Evolutionary conservation across 1,140 invertebrate genomes (phyloP).

Genomic region (Drosophila biarmipes): DNA sequence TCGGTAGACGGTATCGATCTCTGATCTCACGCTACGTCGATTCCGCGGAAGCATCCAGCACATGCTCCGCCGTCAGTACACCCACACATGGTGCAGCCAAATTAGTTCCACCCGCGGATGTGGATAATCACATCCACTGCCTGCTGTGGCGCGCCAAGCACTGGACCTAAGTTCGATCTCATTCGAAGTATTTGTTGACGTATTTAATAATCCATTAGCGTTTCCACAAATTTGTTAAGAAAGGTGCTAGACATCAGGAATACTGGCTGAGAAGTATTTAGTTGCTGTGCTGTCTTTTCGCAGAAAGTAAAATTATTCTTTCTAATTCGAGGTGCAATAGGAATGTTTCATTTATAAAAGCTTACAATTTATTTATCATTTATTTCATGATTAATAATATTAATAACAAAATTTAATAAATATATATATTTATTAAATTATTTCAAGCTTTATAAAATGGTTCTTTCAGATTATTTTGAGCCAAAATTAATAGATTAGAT

Average conservation of each 20-base stretch:
- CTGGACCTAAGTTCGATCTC: conserved; percentile 86
- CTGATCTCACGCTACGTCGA: conserved; percentile 90
- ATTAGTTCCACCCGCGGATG: conserved; percentile 72
- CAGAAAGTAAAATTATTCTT: not conserved
- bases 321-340: conserved; percentile 2
- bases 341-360: not conserved
- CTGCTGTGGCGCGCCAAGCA: conserved; percentile 90
- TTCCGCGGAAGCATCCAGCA: conserved; percentile 55
- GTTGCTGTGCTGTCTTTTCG: not conserved
- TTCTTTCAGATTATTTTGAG: no score
- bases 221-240: conserved; percentile 20
- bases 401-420: no score
- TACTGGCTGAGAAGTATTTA: not conserved
- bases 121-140: conserved; percentile 88
- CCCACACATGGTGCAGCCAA: conserved; percentile 65
- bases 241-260: conserved; percentile 13
- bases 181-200: conserved; percentile 32
- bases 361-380: not conserved
- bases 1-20: conserved; percentile 93
- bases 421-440: not conserved
- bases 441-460: no score
- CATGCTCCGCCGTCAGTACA: conserved; percentile 53
- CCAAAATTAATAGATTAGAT: no score
- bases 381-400: no score
- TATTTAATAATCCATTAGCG: conserved; percentile 15